These are phyloP conservation scores for Lutjanus erythropterus DNA, from an alignment of 2,113 vertebrate species.

Conservation along the genomic window DNA sequence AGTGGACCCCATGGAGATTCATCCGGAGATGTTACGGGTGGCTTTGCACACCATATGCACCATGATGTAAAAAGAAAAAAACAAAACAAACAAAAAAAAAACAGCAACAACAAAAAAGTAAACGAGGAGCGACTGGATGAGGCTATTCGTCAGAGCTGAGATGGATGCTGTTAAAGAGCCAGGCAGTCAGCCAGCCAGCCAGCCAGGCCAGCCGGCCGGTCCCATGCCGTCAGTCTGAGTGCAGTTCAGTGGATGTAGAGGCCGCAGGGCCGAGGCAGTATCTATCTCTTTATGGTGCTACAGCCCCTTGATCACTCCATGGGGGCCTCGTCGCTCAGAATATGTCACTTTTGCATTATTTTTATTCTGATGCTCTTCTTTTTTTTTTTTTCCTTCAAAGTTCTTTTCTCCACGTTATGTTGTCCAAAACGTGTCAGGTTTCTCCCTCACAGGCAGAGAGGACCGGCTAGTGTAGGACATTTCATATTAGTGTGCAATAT, in stretches of 20 bases:
- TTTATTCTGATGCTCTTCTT: conserved; percentile 65
- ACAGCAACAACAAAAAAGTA: conserved; percentile 32
- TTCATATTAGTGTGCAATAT: conserved; percentile 87
- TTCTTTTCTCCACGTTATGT: conserved; percentile 64
- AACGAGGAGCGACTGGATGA: conserved; percentile 45
- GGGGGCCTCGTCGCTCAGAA: conserved; percentile 74
- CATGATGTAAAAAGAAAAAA: conserved; percentile 44
- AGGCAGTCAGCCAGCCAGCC: conserved; percentile 61
- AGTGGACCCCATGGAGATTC: conserved; percentile 48
- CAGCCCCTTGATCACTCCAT: conserved; percentile 72
- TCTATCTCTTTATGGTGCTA: conserved; percentile 86
- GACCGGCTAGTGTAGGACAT: conserved; percentile 69
- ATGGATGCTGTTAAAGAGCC: conserved; percentile 59
- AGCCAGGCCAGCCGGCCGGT: conserved; percentile 49
- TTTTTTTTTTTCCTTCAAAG: conserved; percentile 52
- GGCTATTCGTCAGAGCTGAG: conserved; percentile 59
- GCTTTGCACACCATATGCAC: conserved; percentile 72
- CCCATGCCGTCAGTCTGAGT: conserved; percentile 65
- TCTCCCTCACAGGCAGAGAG: conserved; percentile 69
- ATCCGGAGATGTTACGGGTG: conserved; percentile 67
- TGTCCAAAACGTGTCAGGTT: conserved; percentile 68
- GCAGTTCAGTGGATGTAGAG: conserved; percentile 72
- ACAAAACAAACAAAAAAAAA: conserved; percentile 18
- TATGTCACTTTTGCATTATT: conserved; percentile 77
- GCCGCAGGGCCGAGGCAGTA: conserved; percentile 75